Evolutionary conservation across 2,888 invertebrate species (phyloP), one percentile per base, ranked within the genome.

Genomic region (Eupeodes luniger): DNA sequence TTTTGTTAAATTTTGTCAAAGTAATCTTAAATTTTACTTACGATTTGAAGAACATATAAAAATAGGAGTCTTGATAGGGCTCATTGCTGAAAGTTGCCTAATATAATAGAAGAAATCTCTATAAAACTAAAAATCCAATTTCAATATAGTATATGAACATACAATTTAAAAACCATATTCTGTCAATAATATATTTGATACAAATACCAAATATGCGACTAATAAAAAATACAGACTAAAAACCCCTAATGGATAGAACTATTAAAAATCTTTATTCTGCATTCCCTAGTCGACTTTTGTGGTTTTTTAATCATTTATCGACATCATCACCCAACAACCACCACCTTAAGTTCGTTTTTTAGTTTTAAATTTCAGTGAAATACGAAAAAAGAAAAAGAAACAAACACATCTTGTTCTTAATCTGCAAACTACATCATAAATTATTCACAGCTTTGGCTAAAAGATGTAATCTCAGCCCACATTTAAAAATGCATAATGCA

Each of bases 401-500:
- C 5, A 40, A 5, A 40, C 5, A 5, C 40, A 61, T 66, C 51
- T 61, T 61, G 74, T 81, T 62, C 47, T 14, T 81, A 66, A 76
- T 64, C 81, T 51, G 27, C 80, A 72, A 70, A 59, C 81, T 67
- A 53, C 81, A 85, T 85, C 81, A 72, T 85, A 81, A 85, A 85
- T 78, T 66, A 85, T 85, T 72, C 81, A 81, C 77, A 66, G 66
- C 67, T 55, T 70, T 55, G 55, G 55, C 70, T 70, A 19, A 55
- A 66, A 70, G 70, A 66, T 77, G 81, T 62, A 74, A 78, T 78
- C 72, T 27, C 88, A 81, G 74, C 88, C 84, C 85, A 88, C 88
- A 59, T 85, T 88, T 85, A 85, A 88, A 85, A 84, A 85, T 84
- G 69, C 88, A 88, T 85, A 88, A 88, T 81, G 70, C 75, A 85